phyloP scores from a whole-genome alignment of 2,113 vertebrate species.

The Felis chaus region DNA sequence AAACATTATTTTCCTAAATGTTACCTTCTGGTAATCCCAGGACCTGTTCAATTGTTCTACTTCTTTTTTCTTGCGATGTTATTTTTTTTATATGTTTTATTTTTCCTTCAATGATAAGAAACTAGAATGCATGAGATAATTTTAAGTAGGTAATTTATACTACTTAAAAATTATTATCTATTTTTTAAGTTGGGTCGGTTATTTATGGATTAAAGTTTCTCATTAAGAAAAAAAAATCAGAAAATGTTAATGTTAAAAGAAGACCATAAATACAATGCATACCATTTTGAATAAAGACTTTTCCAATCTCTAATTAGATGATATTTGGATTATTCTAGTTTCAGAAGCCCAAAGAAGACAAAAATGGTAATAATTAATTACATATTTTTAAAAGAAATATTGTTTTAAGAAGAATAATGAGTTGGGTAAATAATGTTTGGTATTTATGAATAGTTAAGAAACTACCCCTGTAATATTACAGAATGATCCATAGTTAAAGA shows the following conservation, averaged over 20 bases:
- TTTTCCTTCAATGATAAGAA: background rate
- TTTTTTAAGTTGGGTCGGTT: background rate
- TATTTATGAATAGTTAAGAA: background rate
- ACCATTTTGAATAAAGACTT: background rate
- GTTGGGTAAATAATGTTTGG: background rate
- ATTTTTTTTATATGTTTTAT: background rate
- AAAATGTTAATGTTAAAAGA: background rate
- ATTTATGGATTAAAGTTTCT: background rate
- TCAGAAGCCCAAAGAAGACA: background rate
- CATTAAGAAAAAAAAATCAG: background rate
- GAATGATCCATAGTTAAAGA: background rate
- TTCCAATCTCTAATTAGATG: background rate
- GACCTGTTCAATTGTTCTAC: background rate
- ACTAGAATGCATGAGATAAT: background rate
- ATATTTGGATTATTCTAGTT: background rate
- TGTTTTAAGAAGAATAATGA: background rate
- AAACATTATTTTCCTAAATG: background rate
- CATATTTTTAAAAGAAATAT: background rate
- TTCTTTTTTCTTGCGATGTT: background rate
- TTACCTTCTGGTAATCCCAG: background rate
- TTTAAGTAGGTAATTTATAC: background rate
- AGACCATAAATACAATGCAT: background rate
- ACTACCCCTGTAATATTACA: background rate
- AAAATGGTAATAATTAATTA: background rate
- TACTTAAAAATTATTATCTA: background rate